Percentiles rank a stretch among this genome's conserved stretches.
Evolutionary conservation across 2,797 vertebrate genomes (phyloP).

Genomic region (Limnodromus scolopaceus): DNA sequence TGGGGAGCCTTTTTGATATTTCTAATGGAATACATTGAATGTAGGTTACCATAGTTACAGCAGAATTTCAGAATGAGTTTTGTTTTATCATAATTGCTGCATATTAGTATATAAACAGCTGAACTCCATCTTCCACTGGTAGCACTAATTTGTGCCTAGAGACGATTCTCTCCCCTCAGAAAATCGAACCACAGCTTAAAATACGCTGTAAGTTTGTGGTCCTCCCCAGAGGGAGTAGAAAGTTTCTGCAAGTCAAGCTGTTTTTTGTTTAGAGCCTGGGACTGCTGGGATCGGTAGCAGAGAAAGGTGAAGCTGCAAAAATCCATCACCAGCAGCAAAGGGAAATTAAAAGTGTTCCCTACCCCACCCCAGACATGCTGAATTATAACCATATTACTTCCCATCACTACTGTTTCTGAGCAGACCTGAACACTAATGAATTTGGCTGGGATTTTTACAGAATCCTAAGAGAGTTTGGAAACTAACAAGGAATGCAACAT

Average conservation of each 20-base stretch:
- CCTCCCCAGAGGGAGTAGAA: conserved; percentile 59
- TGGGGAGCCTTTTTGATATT: conserved; percentile 65
- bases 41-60: conserved; percentile 77
- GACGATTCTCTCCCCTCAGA: conserved; percentile 68
- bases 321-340: conserved; percentile 50
- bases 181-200: conserved; percentile 72
- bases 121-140: conserved; percentile 72
- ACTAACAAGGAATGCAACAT: conserved; percentile 8
- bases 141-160: conserved; percentile 76
- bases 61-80: conserved; percentile 74
- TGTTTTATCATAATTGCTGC: conserved; percentile 81
- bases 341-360: conserved; percentile 58
- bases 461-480: conserved; percentile 27
- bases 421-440: conserved; percentile 40
- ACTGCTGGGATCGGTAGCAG: conserved; percentile 26
- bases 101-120: conserved; percentile 78
- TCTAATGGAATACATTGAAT: conserved; percentile 75
- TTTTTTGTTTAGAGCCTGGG: conserved; percentile 43
- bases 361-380: conserved; percentile 36
- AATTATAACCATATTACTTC: conserved; percentile 36
- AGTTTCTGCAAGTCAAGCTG: conserved; percentile 69
- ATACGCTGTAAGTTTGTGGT: conserved; percentile 55
- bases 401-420: conserved; percentile 42
- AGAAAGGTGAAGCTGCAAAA: conserved; percentile 57
- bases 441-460: conserved; percentile 43